Conservation (phyloP, 2,797 vertebrate genomes). For the Salmo trutta region DNA sequence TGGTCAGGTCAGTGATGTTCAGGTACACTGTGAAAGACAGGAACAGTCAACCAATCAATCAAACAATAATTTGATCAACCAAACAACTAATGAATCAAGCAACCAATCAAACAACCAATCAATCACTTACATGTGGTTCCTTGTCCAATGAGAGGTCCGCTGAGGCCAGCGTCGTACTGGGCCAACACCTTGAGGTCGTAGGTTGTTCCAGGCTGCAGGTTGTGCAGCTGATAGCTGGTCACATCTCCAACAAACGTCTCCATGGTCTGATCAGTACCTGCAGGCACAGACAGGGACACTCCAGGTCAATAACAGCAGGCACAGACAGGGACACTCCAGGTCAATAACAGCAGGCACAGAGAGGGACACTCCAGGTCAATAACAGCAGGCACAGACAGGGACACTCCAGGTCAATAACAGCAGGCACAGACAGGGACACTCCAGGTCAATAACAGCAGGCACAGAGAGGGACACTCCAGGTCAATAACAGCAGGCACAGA, state of each 20-base stretch:
- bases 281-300: neutral
- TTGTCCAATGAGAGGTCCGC: conserved; percentile 85
- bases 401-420: neutral
- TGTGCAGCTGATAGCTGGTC: conserved; percentile 86
- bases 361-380: neutral
- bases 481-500: neutral
- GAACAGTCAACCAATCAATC: neutral
- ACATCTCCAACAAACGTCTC: conserved; percentile 93
- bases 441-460: neutral
- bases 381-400: neutral
- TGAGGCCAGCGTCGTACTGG: conserved; percentile 90
- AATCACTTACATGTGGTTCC: conserved; percentile 89
- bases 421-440: neutral
- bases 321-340: neutral
- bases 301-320: neutral
- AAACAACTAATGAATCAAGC: neutral
- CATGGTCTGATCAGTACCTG: conserved; percentile 82
- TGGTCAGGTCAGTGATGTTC: conserved; percentile 90
- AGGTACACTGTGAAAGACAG: conserved; percentile 84
- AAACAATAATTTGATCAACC: neutral
- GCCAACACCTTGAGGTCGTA: conserved; percentile 93
- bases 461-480: neutral
- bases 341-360: neutral
- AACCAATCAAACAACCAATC: conserved; percentile 28
- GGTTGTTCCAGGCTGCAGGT: conserved; percentile 90